Evolutionary conservation across 2,888 invertebrate genomes (phyloP).

Genomic region (Hypsopygia costalis): DNA sequence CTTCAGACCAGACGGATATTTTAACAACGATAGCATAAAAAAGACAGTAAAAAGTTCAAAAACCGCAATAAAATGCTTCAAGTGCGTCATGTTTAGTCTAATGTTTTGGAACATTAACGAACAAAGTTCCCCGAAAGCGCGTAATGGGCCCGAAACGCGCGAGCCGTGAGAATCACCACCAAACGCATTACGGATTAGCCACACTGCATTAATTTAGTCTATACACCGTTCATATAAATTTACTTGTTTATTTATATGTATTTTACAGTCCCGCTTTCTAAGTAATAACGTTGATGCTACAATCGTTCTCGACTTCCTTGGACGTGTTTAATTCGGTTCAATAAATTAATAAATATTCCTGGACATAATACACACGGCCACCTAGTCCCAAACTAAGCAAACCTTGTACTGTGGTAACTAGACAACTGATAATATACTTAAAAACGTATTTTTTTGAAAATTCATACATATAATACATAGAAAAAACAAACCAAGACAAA

Average conservation of each 20-base stretch:
- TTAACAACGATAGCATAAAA: not conserved
- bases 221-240: constrained; percentile 1
- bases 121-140: constrained; percentile 3
- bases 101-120: not conserved
- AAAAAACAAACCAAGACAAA: no score
- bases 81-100: constrained; percentile 1
- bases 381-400: no score
- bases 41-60: not conserved
- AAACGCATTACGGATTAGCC: constrained; percentile 5
- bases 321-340: not conserved
- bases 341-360: no score
- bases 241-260: constrained; percentile 6
- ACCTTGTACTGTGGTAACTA: no score
- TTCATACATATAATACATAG: no score
- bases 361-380: no score
- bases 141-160: not conserved
- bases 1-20: not conserved
- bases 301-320: not conserved
- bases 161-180: constrained; percentile 3
- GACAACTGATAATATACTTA: no score
- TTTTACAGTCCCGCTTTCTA: constrained; percentile 6
- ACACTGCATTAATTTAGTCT: constrained; percentile 6
- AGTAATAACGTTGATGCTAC: not conserved
- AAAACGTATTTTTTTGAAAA: no score
- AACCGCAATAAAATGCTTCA: not conserved